A percentile compares a stretch with the other conserved stretches of the same genome.
These are phyloP conservation scores for Acestrorhynchus altus DNA, from an alignment of 2,797 vertebrate species.

Conservation along the genomic window DNA sequence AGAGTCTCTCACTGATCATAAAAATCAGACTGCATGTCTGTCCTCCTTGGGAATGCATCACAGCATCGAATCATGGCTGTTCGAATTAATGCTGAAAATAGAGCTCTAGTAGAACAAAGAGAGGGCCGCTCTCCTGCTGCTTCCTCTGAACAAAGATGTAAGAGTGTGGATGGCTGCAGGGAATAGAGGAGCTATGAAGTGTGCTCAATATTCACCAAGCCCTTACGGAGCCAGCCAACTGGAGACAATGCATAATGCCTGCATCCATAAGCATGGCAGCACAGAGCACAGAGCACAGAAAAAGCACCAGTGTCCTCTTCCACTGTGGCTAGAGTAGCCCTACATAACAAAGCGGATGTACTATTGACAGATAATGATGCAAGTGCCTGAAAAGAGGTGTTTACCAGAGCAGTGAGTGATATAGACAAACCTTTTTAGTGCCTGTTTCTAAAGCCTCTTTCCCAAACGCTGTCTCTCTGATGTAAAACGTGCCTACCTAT, in stretches of 20 bases:
- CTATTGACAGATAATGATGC: conserved; percentile 25
- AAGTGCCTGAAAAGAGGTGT: conserved; percentile 18
- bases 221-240: conserved; percentile 43
- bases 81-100: conserved; percentile 34
- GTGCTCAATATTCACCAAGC: conserved; percentile 40
- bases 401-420: conserved; percentile 23
- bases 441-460: conserved; percentile 42
- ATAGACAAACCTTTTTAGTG: conserved; percentile 30
- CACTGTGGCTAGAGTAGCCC: conserved; percentile 1
- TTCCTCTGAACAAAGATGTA: conserved; percentile 41
- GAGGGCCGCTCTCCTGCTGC: conserved; percentile 44
- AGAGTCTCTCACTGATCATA: conserved; percentile 27
- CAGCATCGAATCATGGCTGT: conserved; percentile 25
- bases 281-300: conserved; percentile 24
- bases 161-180: conserved; percentile 31
- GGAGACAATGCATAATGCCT: conserved; percentile 36
- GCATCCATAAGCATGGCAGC: conserved; percentile 43
- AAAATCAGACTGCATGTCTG: conserved; percentile 43
- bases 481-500: conserved; percentile 45
- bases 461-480: conserved; percentile 20
- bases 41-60: conserved; percentile 38
- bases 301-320: conserved; percentile 25
- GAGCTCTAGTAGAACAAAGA: conserved; percentile 40
- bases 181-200: conserved; percentile 42
- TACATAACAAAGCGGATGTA: conserved; percentile 24